Base-by-base conservation (phyloP, 2,888 invertebrate genomes). In the Drosophila tanythrix region DNA sequence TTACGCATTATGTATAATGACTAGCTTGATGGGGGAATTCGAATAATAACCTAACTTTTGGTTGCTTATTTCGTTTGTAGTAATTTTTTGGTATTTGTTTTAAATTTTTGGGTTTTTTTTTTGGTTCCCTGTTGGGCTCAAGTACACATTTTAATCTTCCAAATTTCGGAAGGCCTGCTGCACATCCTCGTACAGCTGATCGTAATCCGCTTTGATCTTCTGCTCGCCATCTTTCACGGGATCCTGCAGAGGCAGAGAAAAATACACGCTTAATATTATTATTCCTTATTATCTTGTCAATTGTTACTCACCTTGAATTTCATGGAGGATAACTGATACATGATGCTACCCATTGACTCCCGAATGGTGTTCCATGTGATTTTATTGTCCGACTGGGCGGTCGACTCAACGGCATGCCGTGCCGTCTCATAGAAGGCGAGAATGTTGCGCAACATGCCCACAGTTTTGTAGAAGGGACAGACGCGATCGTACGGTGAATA, bases 401-500 rank as follows among this genome's bases (percentile, higher is more conserved):
- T 99, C 72, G 97, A 96, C 94, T 99, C 99, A 0, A 99, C 99
- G 1, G 99, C 97, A 93, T 99, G 99, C 60, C 98, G 96, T 43
- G 99, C 96, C 96, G 99, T 96, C 94, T 99, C 99, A 94, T 99
- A 99, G 94, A 99, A 98, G 62, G 97, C 94, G 91, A 99, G 98
- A 94, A 99, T 99, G 94, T 99, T 99, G 92, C 96, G 96, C 92
- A 99, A 94, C 99, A 99, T 99, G 84, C 98, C 99, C 70, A 98
- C 98, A 0, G 99, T 99, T 95, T 99, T 99, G 95, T 99, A 99
- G 95, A 99, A 99, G 82, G 99, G 99, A 92, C 99, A 99, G 95
- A 98, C 99, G 65, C 99, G 96, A 94, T 98, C 98, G 94, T 98
- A 98, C 1, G 97, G 94, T 2, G 98, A 97, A 93, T 98, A 97